Conservation (phyloP, 1,140 invertebrate species). For the Pseudomyrmex pallidus region DNA sequence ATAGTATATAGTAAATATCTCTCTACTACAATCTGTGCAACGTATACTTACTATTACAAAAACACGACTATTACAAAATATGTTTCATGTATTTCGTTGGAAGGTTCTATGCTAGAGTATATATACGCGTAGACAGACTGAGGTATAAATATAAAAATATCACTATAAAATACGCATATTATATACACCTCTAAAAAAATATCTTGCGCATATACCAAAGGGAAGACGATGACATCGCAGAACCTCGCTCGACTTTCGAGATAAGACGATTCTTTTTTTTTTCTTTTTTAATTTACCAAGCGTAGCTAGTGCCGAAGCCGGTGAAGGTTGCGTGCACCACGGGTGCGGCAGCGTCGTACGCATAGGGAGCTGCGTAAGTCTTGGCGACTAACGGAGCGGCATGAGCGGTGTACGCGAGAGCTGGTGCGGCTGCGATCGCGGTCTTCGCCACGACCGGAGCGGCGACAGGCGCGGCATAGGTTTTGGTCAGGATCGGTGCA, state of each 20-base stretch:
- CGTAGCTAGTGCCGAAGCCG: constrained; percentile 84
- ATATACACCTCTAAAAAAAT: constrained; percentile 18
- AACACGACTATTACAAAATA: not conserved
- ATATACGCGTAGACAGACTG: not conserved
- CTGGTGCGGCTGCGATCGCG: constrained; percentile 65
- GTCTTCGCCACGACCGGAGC: constrained; percentile 57
- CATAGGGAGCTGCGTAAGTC: constrained; percentile 49
- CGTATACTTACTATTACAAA: not conserved
- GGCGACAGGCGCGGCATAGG: constrained; percentile 75
- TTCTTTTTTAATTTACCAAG: constrained; percentile 78
- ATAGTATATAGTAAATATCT: no score
- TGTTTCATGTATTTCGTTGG: not conserved
- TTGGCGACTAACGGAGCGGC: constrained; percentile 60
- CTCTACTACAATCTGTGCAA: no score
- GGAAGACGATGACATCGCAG: not conserved
- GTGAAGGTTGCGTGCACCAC: constrained; percentile 81
- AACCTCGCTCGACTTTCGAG: not conserved
- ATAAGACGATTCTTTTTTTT: no score
- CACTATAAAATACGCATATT: constrained; percentile 37
- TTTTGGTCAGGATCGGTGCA: constrained; percentile 36
- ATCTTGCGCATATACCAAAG: constrained; percentile 9
- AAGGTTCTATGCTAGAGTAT: not conserved
- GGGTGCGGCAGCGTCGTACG: constrained; percentile 41
- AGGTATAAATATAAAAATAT: constrained; percentile 51
- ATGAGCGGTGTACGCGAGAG: constrained; percentile 69